Evolutionary conservation across 1,140 invertebrate species (phyloP).

Genomic region (Prorops nasuta): DNA sequence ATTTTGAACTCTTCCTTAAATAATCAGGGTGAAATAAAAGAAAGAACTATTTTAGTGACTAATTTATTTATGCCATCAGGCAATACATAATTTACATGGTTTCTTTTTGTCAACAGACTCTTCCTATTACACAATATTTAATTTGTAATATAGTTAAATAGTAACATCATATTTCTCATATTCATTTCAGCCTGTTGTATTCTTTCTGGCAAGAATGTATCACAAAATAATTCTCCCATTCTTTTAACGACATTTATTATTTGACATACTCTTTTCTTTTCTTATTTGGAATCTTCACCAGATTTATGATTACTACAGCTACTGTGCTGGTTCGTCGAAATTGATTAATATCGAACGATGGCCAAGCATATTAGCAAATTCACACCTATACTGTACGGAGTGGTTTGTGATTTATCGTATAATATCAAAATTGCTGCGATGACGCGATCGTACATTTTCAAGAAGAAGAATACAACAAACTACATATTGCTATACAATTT

Average conservation of each 20-base stretch:
- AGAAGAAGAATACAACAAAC: slow-evolving; percentile 55
- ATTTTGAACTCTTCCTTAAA: too few species aligned
- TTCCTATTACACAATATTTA: slow-evolving; percentile 55
- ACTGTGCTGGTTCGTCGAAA: slow-evolving; percentile 14
- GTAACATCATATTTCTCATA: slow-evolving; percentile 53
- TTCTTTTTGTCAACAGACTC: slow-evolving; percentile 51
- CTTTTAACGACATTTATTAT: slow-evolving; percentile 52
- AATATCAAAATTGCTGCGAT: slow-evolving; percentile 32
- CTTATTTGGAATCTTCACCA: slow-evolving; percentile 24
- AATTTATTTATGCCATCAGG: slow-evolving; percentile 47
- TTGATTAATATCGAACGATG: slow-evolving; percentile 25
- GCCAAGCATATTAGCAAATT: slow-evolving; percentile 30
- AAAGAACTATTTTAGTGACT: slow-evolving; percentile 32
- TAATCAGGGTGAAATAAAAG: neutral
- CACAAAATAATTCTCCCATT: slow-evolving; percentile 57
- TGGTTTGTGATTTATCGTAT: slow-evolving; percentile 30
- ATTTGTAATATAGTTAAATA: slow-evolving; percentile 49
- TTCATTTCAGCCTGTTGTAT: slow-evolving; percentile 53
- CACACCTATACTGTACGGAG: slow-evolving; percentile 38
- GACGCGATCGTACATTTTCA: slow-evolving; percentile 35
- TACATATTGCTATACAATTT: slow-evolving; percentile 39
- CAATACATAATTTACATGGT: slow-evolving; percentile 53
- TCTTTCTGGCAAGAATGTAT: slow-evolving; percentile 58
- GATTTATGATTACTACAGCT: slow-evolving; percentile 8
- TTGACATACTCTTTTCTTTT: slow-evolving; percentile 39